Base-by-base conservation (phyloP, 2,888 invertebrate genomes). In the Caenorhabditis zanzibari region DNA sequence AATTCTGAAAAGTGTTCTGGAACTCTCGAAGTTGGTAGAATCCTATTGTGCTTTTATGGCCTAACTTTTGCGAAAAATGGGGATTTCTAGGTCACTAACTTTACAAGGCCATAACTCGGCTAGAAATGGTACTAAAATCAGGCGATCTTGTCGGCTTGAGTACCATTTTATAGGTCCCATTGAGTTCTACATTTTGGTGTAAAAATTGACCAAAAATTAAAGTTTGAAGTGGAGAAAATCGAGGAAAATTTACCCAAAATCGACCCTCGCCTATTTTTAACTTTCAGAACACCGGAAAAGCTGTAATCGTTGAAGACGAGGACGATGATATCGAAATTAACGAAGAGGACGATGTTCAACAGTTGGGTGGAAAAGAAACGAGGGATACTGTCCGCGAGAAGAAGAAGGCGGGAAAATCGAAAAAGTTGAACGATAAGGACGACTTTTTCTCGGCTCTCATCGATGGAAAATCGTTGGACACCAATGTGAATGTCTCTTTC, bases 401-500 rank as follows among this genome's bases (percentile, higher is more conserved):
- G 79, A 76, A 73, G 41, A 85, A 89, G 69, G 58, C 63, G 14
- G 87, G 88, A 61, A 77, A 83, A 59, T 47, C 74, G n/a, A 81
- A 63, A 63, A 86, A 85, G 49, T 26, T 58, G 16, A 54, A 68
- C 38, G 72, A 61, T 4, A 41, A 58, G 12, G 86, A 86, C 14
- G 85, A 81, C 14, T 88, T 88, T 68, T 88, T 88, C 81, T 76
- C 82, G 41, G 85, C 82, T 6, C 68, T 72, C 12, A 81, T 86
- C 32, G 87, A 86, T 41, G 86, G 87, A 32, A 75, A 85, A 52
- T 76, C 73, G 41, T 61, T 79, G 24, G 83, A 86, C 10, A 52
- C 81, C 10, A 84, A 81, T 38, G 86, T 80, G 19, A 73, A 75
- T n/a, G 58, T 90, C 19, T 88, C 92, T 5, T 93, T 93, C 85